Evolutionary conservation across 2,888 invertebrate species (phyloP), one percentile per base, ranked within the genome.

Genomic region (Agrotis clavis): DNA sequence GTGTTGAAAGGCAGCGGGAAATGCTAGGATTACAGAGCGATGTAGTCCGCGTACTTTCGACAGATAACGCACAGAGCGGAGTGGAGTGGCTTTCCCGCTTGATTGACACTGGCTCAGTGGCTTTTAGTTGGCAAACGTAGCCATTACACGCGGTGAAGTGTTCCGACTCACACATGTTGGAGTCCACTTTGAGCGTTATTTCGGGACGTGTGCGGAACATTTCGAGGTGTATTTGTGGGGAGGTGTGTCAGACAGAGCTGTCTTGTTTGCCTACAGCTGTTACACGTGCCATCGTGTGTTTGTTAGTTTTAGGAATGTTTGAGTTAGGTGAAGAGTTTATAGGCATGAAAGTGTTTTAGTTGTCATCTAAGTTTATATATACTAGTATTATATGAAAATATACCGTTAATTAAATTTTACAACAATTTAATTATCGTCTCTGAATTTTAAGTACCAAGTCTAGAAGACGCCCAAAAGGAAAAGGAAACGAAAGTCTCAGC

Each of bases 71-170:
- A 83, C 73, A 76, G 82, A 79, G 68, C 77, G 69, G 67, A 77
- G 81, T 86, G 83, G 83, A 89, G 89, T 90, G 89, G 90, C 86
- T 90, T 91, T 90, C 83, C 83, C 82, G 85, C 56, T 89, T 92
- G 92, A 93, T 91, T 92, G 92, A 91, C 90, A 88, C 81, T 86
- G 84, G 89, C 87, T 90, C 83, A 77, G 86, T 83, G 86, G 90
- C 88, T 88, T 89, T 88, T 87, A 88, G 87, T 87, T 84, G 74
- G 78, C 81, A 82, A 86, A 84, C 83, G 81, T 66, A 78, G 80
- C 85, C 67, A 78, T 87, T 84, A 84, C 79, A 82, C 64, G 74
- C 60, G 67, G 67, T 86, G 82, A 81, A 85, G 82, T 76, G 72
- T 74, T 75, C 78, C 63, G 74, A 69, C 69, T 74, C 71, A 76